Percentiles rank a stretch among this genome's conserved stretches.
Evolutionary conservation across 2,113 vertebrate genomes (phyloP).

Genomic region (Passer montanus): DNA sequence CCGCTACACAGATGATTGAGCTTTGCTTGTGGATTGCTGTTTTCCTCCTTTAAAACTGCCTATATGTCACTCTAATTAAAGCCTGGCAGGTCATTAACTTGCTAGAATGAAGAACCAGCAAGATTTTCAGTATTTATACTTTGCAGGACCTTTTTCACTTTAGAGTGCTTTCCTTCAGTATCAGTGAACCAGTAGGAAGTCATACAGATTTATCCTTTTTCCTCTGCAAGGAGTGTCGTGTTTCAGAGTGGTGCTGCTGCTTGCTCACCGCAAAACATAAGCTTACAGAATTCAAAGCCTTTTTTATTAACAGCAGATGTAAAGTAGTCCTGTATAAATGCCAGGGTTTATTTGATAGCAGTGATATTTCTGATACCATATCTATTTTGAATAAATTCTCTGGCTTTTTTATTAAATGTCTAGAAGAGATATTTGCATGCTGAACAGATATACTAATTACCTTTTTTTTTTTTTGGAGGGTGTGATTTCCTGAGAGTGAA

Average conservation of each 20-base stretch:
- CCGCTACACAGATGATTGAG: not conserved
- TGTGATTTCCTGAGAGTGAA: not conserved
- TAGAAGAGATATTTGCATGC: not conserved
- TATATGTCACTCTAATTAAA: slow-evolving; percentile 19
- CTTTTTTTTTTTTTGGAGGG: not conserved
- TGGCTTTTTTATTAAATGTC: not conserved
- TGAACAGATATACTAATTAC: not conserved
- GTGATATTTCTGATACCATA: slow-evolving; percentile 49
- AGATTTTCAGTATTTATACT: slow-evolving; percentile 2
- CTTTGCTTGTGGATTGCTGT: not conserved
- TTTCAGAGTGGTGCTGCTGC: not conserved
- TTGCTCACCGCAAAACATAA: not conserved
- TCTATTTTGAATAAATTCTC: not conserved
- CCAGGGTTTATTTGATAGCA: slow-evolving; percentile 54
- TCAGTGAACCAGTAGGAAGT: slow-evolving; percentile 19
- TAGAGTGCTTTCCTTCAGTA: slow-evolving; percentile 4
- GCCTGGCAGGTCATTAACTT: slow-evolving; percentile 4
- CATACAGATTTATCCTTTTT: not conserved
- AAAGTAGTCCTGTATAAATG: slow-evolving; percentile 59
- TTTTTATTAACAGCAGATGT: slow-evolving; percentile 68
- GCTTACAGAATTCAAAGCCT: slow-evolving; percentile 40
- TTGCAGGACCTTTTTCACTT: slow-evolving; percentile 15
- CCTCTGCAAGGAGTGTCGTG: not conserved
- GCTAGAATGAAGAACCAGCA: not conserved
- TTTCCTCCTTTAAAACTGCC: slow-evolving; percentile 8